Conservation (phyloP, 2,113 vertebrate species). For the Rallus limicola region DNA sequence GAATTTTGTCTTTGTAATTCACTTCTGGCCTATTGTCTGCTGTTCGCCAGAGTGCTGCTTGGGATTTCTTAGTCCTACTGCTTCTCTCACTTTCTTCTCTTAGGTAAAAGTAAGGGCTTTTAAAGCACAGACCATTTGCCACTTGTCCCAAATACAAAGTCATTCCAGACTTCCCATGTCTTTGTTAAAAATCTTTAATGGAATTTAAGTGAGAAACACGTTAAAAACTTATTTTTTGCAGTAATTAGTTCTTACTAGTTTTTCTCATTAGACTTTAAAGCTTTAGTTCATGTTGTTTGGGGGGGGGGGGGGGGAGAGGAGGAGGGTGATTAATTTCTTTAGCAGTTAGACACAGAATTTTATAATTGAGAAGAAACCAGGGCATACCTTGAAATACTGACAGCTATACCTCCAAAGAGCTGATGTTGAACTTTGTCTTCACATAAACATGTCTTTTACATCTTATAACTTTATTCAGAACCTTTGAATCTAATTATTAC, state of each 20-base stretch:
- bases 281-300: neutral
- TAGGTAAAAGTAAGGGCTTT: neutral
- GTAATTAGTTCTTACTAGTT: neutral
- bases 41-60: neutral
- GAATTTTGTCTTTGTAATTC: neutral
- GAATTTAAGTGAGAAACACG: neutral
- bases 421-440: neutral
- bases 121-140: neutral
- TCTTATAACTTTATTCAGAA: neutral
- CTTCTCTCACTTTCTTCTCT: neutral
- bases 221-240: neutral
- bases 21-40: neutral
- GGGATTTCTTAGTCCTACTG: neutral
- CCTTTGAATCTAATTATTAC: neutral
- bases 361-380: neutral
- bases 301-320: too few species aligned
- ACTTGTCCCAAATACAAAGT: neutral
- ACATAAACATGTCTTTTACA: neutral
- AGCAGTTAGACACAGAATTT: neutral
- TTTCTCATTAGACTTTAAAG: neutral
- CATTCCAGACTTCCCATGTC: neutral
- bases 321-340: neutral
- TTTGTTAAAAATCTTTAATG: neutral
- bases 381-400: neutral
- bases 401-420: neutral